These are phyloP conservation scores for Piaya cayana DNA, from an alignment of 2,113 vertebrate species.

Conservation along the genomic window DNA sequence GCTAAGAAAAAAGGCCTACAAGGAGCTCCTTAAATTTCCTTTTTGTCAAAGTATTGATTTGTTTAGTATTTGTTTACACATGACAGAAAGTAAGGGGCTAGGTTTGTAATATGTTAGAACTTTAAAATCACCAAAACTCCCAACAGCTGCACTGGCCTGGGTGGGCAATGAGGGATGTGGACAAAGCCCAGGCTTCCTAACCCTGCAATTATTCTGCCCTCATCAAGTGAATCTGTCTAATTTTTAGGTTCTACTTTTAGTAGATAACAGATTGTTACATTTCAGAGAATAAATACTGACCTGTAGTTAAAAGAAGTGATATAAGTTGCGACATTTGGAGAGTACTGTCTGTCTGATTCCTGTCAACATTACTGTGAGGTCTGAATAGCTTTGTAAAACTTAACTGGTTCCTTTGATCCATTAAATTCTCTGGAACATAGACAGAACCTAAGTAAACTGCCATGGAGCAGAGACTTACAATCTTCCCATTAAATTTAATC, in stretches of 20 bases:
- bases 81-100: not conserved
- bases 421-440: not conserved
- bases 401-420: conserved; percentile 13
- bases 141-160: not conserved
- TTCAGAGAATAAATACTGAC: not conserved
- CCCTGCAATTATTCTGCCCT: not conserved
- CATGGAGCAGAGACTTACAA: not conserved
- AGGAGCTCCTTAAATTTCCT: not conserved
- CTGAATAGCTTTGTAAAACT: conserved; percentile 17
- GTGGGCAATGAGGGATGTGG: not conserved
- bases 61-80: not conserved
- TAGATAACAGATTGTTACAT: not conserved
- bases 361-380: not conserved
- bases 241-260: conserved; percentile 15
- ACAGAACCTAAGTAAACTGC: not conserved
- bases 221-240: not conserved
- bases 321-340: not conserved
- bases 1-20: not conserved
- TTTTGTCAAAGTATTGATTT: not conserved
- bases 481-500: not conserved
- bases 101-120: not conserved
- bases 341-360: not conserved
- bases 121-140: not conserved
- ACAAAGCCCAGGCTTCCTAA: not conserved
- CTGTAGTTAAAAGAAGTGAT: not conserved